phyloP scores from a whole-genome alignment of 2,113 vertebrate species.

The Sclerurus mexicanus region DNA sequence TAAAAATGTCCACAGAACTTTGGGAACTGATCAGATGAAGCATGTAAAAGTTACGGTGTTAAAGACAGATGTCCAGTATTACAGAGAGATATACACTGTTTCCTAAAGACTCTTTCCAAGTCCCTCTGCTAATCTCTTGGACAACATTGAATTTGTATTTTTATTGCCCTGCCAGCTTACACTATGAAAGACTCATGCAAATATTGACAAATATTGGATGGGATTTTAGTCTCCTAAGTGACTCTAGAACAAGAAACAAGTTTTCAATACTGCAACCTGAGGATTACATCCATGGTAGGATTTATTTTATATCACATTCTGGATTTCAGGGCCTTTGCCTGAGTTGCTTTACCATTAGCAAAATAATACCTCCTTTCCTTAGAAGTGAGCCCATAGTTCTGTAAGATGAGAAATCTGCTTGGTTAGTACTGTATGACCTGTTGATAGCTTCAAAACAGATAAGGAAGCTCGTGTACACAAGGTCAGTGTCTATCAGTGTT shows the following conservation, averaged over 20 bases:
- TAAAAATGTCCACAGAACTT: neutral
- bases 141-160: neutral
- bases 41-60: neutral
- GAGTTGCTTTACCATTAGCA: neutral
- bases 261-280: neutral
- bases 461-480: accelerated
- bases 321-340: neutral
- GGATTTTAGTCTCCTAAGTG: neutral
- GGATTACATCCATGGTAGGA: neutral
- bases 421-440: neutral
- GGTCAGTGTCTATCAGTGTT: neutral
- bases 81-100: neutral
- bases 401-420: neutral
- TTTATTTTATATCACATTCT: neutral
- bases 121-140: neutral
- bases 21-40: neutral
- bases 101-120: neutral
- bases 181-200: neutral
- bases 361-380: neutral
- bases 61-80: neutral
- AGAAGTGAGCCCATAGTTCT: neutral
- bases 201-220: neutral
- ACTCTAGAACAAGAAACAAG: neutral
- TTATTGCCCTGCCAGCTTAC: neutral
- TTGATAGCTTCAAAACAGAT: neutral